A percentile compares a stretch with the other conserved stretches of the same genome.
These are phyloP conservation scores for Lapara coniferarum DNA, from an alignment of 2,888 invertebrate species.

Conservation along the genomic window DNA sequence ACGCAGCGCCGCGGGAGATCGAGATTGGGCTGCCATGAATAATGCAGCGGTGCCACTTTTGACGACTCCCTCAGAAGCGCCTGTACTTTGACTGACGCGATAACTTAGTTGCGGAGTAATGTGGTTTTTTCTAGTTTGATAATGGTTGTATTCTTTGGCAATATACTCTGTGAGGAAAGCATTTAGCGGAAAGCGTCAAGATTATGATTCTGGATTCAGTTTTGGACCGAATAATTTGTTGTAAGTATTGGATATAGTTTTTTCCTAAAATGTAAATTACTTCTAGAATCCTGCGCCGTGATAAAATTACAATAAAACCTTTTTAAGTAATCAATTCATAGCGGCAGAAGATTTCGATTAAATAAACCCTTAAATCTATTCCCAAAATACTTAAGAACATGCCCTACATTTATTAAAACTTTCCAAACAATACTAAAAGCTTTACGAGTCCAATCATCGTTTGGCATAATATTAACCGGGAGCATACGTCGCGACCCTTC, in stretches of 20 bases:
- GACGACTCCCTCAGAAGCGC: constrained; percentile 20
- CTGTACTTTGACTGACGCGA: constrained; percentile 14
- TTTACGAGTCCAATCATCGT: constrained; percentile 35
- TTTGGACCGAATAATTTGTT: too few species aligned
- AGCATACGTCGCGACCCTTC: constrained; percentile 35
- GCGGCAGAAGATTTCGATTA: too few species aligned
- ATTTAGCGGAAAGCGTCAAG: too few species aligned
- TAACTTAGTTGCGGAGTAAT: background rate
- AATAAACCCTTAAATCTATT: background rate
- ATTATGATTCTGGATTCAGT: too few species aligned
- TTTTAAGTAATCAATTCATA: too few species aligned
- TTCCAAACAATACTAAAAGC: constrained; percentile 22
- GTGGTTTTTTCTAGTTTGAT: background rate
- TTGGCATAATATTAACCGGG: constrained; percentile 35
- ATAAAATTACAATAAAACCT: too few species aligned
- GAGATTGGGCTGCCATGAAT: constrained; percentile 27
- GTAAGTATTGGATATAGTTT: too few species aligned
- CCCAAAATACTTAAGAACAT: background rate
- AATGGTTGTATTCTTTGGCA: background rate
- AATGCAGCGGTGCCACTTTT: constrained; percentile 27
- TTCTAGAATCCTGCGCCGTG: too few species aligned
- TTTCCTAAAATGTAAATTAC: too few species aligned
- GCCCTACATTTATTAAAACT: background rate
- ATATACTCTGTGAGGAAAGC: too few species aligned
- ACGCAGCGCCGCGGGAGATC: constrained; percentile 15